Evolutionary conservation across 2,888 invertebrate genomes (phyloP), one percentile per base, ranked within the genome.

Genomic region (Sinelater perroti): DNA sequence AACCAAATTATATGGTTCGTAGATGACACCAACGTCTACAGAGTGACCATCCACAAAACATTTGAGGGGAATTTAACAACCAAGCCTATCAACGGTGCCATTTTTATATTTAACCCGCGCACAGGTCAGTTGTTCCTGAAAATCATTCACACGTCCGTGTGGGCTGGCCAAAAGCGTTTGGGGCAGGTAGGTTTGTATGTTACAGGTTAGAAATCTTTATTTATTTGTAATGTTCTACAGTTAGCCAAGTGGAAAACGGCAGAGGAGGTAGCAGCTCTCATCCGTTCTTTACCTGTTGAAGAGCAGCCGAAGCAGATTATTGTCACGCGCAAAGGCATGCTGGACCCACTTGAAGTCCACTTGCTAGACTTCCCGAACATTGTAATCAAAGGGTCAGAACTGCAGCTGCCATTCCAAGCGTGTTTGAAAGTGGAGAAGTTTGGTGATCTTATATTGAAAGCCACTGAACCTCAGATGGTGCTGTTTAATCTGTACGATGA

Each of bases 1-100:
- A 99, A 99, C 81, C 99, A 99, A 80, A 99, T 99, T 72, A 99
- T 99, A 80, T 99, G 99, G 99, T 99, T 99, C 79, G 98, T 99
- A 7, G 99, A 99, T 74, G 99, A 99, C 77, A 99, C 99, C 0
- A 99, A 99, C 77, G 99, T 99, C 17, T 99, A 99, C 80, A 87
- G 99, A 64, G 99, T 99, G 16, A 99, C 99, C 0, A 99, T 99
- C 72, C 99, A 99, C 83, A 99, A 99, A 83, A 99, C 99, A 0
- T 99, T 99, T 79, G 99, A 99, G 77, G 99, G 99, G 49, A 97
- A 97, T 77, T 83, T 99, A 75, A 99, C 99, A 0, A 99, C 99
- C 0, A 99, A 99, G 77, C 99, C 99, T 0, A 99, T 99, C 73
- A 99, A 99, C 78, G 99, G 99, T 2, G 99, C 99, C 56, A 99